Evolutionary conservation across 2,797 vertebrate species (phyloP).

Genomic region (Sebastes nivosus): DNA sequence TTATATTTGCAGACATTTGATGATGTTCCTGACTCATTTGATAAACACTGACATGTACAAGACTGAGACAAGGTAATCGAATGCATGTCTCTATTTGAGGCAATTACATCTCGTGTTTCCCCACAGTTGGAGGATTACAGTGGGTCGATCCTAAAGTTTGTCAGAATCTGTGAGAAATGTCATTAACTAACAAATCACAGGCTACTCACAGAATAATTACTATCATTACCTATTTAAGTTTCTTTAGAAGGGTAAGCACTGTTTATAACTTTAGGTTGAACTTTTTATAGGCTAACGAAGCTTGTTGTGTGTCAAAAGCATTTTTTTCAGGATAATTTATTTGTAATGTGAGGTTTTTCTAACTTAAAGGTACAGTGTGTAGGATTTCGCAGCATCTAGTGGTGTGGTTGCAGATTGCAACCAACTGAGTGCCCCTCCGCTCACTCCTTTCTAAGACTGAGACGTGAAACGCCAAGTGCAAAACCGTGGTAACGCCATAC

Average conservation of each 20-base stretch:
- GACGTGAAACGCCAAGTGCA: too few relatives aligned
- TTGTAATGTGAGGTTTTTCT: neutral
- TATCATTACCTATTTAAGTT: constrained; percentile 79
- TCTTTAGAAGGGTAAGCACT: constrained; percentile 67
- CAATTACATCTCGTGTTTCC: constrained; percentile 80
- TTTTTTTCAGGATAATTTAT: neutral
- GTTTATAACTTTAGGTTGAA: constrained; percentile 53
- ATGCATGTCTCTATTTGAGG: constrained; percentile 79
- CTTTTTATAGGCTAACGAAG: neutral
- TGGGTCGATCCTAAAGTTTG: constrained; percentile 76
- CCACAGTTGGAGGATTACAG: constrained; percentile 75
- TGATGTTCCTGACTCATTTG: constrained; percentile 83
- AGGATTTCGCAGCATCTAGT: too few relatives aligned
- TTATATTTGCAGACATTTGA: constrained; percentile 93
- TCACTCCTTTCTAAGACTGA: too few relatives aligned
- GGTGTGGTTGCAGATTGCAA: too few relatives aligned
- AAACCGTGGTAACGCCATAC: too few relatives aligned
- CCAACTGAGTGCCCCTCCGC: too few relatives aligned
- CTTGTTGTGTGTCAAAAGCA: neutral
- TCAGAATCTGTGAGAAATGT: constrained; percentile 82
- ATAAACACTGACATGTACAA: constrained; percentile 91
- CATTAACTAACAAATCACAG: constrained; percentile 83
- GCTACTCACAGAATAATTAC: constrained; percentile 81
- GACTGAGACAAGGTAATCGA: constrained; percentile 84
- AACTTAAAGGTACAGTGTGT: too few relatives aligned